Conservation (phyloP, 2,888 invertebrate species). For the Drosophila acutilabella region DNA sequence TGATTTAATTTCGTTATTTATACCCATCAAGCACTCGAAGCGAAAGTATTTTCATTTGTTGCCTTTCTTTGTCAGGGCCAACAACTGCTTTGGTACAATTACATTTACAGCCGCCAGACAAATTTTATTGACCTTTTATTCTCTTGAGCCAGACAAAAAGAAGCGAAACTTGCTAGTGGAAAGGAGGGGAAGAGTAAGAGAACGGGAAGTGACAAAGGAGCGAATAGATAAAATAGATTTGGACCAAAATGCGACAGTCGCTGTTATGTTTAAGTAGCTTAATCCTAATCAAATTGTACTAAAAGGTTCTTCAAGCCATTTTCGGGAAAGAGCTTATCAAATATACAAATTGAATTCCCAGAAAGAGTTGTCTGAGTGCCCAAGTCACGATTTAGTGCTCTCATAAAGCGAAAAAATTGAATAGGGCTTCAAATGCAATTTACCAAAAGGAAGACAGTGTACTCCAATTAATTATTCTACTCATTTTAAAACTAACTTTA, state of each 20-base stretch:
- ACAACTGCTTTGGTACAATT: conserved; percentile 11
- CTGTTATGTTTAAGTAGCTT: conserved; percentile 15
- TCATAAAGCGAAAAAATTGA: neutral
- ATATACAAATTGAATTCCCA: conserved; percentile 30
- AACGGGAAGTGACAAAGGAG: neutral
- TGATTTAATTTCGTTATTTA: neutral
- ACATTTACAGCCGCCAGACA: conserved; percentile 16
- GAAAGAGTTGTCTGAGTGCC: conserved; percentile 16
- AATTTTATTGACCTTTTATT: conserved; percentile 27
- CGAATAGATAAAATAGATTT: conserved; percentile 22
- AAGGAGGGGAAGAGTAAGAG: neutral
- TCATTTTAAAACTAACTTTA: neutral
- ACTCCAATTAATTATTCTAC: neutral
- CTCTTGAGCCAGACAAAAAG: conserved; percentile 9
- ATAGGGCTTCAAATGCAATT: neutral
- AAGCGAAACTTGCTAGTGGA: neutral
- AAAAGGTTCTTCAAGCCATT: conserved; percentile 10
- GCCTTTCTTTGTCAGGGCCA: neutral
- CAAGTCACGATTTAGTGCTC: conserved; percentile 11
- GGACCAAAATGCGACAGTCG: conserved; percentile 13
- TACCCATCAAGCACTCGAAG: neutral
- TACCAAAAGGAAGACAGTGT: neutral
- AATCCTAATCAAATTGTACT: conserved; percentile 32
- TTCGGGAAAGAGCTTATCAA: conserved; percentile 18
- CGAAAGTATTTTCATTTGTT: neutral